Conservation (phyloP, 2,797 vertebrate species). For the Echeneis naucrates region DNA sequence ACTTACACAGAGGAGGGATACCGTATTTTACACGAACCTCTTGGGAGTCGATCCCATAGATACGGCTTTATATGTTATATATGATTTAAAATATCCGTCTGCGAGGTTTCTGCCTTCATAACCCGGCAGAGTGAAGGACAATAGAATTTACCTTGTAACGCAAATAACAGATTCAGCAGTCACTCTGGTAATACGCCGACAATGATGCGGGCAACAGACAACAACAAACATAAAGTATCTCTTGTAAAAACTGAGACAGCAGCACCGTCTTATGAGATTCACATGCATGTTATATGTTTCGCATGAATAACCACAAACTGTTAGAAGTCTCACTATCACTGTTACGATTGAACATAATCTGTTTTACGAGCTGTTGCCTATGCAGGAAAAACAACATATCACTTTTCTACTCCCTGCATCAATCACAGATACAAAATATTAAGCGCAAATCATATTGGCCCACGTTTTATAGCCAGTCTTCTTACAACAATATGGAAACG, state of each 20-base stretch:
- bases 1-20: neutral
- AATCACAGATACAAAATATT: neutral
- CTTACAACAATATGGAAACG: neutral
- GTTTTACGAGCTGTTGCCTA: neutral
- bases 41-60: neutral
- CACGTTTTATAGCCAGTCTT: neutral
- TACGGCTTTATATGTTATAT: constrained; percentile 31
- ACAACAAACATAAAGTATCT: neutral
- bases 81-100: constrained; percentile 17
- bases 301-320: neutral
- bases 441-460: neutral
- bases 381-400: neutral
- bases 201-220: neutral
- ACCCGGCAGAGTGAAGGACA: constrained; percentile 9
- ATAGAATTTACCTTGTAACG: constrained; percentile 9
- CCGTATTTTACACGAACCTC: neutral
- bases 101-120: constrained; percentile 2
- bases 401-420: neutral
- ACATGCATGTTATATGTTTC: neutral
- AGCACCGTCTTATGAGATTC: neutral
- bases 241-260: neutral
- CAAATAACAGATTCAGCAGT: constrained; percentile 38
- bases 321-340: too few species aligned
- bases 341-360: neutral
- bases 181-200: constrained; percentile 10